A percentile compares a stretch with the other conserved stretches of the same genome.
Evolutionary conservation across 1,140 invertebrate genomes (phyloP).

Genomic region (Trachelipus rathkii): DNA sequence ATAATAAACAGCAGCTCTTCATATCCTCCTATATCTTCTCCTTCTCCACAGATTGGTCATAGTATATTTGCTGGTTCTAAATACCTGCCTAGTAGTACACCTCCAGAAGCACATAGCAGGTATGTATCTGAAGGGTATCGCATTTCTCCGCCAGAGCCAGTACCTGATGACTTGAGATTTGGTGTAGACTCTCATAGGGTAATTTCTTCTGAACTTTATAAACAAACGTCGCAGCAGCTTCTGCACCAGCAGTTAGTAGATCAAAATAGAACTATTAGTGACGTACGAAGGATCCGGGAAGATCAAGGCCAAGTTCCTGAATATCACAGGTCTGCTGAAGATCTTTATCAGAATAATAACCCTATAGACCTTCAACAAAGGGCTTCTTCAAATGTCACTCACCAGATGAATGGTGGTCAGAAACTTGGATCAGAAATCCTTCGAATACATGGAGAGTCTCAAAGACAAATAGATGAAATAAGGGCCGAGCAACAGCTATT

Average conservation of each 20-base stretch:
- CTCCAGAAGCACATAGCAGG: constrained; percentile 37
- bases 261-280: constrained; percentile 27
- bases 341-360: constrained; percentile 31
- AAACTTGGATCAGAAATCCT: constrained; percentile 27
- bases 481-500: constrained; percentile 25
- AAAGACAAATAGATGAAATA: constrained; percentile 18
- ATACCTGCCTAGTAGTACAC: constrained; percentile 34
- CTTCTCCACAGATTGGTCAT: constrained; percentile 35
- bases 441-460: neutral
- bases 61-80: constrained; percentile 40
- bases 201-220: no score
- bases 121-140: constrained; percentile 40
- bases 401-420: neutral
- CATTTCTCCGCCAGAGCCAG: constrained; percentile 31
- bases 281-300: constrained; percentile 35
- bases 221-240: no score
- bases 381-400: constrained; percentile 6
- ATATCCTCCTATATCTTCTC: constrained; percentile 33
- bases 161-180: constrained; percentile 7
- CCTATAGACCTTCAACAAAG: constrained; percentile 38
- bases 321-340: constrained; percentile 32
- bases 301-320: constrained; percentile 29
- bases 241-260: constrained; percentile 25
- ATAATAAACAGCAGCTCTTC: constrained; percentile 31
- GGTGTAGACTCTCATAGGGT: no score